Conservation (phyloP, 2,888 invertebrate genomes). For the Acleris holmiana region DNA sequence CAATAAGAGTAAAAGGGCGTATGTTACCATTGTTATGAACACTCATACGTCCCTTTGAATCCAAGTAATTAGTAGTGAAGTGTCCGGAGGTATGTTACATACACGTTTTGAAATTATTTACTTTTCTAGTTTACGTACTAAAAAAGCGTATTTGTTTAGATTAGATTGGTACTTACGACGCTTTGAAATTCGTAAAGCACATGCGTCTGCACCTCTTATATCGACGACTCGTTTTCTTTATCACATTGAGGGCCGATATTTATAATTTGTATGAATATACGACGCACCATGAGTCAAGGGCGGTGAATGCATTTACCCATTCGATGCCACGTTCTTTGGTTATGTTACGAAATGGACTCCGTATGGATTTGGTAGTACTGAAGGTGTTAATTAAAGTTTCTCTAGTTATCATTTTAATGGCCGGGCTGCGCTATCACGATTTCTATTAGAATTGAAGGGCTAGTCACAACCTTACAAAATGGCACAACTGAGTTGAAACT, state of each 20-base stretch:
- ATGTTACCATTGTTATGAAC: background rate
- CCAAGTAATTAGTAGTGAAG: too few relatives aligned
- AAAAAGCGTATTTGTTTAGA: background rate
- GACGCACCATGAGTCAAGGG: too few relatives aligned
- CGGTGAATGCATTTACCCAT: too few relatives aligned
- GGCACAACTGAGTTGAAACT: too few relatives aligned
- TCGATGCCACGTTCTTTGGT: too few relatives aligned
- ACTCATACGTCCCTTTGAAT: too few relatives aligned
- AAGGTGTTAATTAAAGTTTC: slow-evolving; percentile 21
- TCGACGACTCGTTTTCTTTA: slow-evolving; percentile 11
- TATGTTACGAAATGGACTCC: too few relatives aligned
- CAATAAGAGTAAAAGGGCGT: slow-evolving; percentile 3
- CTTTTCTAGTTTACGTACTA: background rate
- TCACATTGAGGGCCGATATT: too few relatives aligned
- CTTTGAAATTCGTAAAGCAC: background rate
- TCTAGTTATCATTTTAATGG: slow-evolving; percentile 31
- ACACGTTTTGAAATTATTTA: background rate
- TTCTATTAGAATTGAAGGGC: slow-evolving; percentile 27
- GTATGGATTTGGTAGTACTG: too few relatives aligned
- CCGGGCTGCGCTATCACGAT: slow-evolving; percentile 18
- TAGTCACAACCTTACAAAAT: background rate
- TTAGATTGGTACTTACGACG: background rate
- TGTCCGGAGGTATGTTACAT: too few relatives aligned
- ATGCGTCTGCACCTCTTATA: background rate
- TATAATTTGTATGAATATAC: too few relatives aligned